phyloP scores from a whole-genome alignment of 2,888 invertebrate genomes.

The Abscondita cerata region DNA sequence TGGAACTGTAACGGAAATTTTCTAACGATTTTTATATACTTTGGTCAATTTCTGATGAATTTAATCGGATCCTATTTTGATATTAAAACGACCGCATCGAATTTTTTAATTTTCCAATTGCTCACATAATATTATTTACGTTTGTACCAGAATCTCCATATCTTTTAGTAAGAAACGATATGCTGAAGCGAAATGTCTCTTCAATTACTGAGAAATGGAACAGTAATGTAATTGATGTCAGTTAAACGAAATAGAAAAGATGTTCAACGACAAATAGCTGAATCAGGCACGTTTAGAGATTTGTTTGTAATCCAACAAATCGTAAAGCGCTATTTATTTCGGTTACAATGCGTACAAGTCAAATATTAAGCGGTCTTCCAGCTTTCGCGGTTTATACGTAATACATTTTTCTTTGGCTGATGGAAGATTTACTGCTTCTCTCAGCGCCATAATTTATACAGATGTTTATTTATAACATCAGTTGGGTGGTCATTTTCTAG shows the following conservation, averaged over 20 bases:
- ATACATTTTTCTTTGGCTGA: conserved; percentile 50
- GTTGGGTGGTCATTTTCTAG: conserved; percentile 40
- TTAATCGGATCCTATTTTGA: conserved; percentile 66
- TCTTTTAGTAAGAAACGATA: conserved; percentile 42
- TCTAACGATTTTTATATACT: conserved; percentile 40
- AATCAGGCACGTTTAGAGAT: conserved; percentile 46
- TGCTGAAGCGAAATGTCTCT: conserved; percentile 45
- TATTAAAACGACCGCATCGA: conserved; percentile 62
- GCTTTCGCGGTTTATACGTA: conserved; percentile 49
- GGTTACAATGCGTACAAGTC: conserved; percentile 42
- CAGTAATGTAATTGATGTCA: conserved; percentile 47
- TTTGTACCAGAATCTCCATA: conserved; percentile 67
- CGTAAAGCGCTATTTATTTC: conserved; percentile 45
- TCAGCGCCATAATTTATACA: conserved; percentile 48
- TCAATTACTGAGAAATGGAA: conserved; percentile 43
- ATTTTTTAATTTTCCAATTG: conserved; percentile 64
- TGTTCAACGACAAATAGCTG: conserved; percentile 49
- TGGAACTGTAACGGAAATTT: conserved; percentile 48
- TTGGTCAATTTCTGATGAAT: conserved; percentile 51
- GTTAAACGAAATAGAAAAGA: conserved; percentile 41
- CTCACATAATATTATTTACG: conserved; percentile 63
- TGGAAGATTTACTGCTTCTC: conserved; percentile 45
- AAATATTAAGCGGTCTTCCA: conserved; percentile 48
- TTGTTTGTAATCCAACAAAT: conserved; percentile 46
- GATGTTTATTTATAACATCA: conserved; percentile 33